A percentile compares a stretch with the other conserved stretches of the same genome.
phyloP scores from a whole-genome alignment of 2,888 invertebrate genomes.

The Callosobruchus maculatus region DNA sequence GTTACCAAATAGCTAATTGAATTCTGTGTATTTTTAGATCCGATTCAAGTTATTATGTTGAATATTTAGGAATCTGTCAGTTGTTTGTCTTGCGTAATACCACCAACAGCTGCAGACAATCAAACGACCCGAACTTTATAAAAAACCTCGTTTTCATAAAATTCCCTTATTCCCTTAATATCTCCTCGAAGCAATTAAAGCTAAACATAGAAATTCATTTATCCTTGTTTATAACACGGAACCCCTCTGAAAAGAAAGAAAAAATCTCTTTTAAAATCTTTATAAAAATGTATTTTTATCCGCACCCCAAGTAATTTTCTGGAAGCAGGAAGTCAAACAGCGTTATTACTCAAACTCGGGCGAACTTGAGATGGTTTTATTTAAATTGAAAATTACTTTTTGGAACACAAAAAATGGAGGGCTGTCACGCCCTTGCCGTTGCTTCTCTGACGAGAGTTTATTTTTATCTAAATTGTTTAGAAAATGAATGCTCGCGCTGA shows the following conservation, averaged over 20 bases:
- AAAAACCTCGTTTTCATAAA: background rate
- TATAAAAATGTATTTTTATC: constrained; percentile 6
- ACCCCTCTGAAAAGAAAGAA: background rate
- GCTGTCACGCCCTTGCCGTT: constrained; percentile 1
- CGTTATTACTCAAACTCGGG: constrained; percentile 33
- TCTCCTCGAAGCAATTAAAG: background rate
- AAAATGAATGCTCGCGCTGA: constrained; percentile 14
- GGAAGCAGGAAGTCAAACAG: constrained; percentile 27
- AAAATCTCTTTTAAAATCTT: background rate
- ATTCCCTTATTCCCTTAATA: background rate
- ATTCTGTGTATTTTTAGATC: no score
- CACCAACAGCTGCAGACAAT: background rate
- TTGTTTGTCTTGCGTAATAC: background rate
- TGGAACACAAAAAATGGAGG: constrained; percentile 34
- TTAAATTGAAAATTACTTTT: constrained; percentile 38
- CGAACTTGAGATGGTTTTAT: constrained; percentile 32
- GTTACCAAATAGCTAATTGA: no score
- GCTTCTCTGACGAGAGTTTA: constrained; percentile 11
- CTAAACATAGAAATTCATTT: background rate
- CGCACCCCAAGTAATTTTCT: constrained; percentile 17
- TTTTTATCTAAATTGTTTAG: constrained; percentile 39
- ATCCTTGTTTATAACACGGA: background rate
- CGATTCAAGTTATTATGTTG: background rate
- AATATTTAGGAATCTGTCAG: background rate
- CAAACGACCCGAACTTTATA: background rate